Evolutionary conservation across 2,888 invertebrate species (phyloP), one percentile per base, ranked within the genome.

Genomic region (Rotaria socialis): DNA sequence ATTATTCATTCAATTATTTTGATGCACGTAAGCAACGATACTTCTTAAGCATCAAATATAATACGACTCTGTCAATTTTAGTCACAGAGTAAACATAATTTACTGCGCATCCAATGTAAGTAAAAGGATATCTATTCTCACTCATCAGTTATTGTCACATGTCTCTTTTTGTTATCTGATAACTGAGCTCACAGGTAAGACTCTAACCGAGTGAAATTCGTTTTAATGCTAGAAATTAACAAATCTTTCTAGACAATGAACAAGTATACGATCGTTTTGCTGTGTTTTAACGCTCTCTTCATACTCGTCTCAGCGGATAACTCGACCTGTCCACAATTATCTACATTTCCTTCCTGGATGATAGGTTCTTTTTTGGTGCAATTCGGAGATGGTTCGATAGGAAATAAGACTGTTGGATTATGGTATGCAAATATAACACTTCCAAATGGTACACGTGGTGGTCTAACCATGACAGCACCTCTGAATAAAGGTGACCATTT

Each of bases 401-500:
- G n/a, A n/a, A 58, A 58, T n/a, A n/a, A 2, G 24, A 58, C 7
- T 58, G n/a, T 27, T 58, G 58, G 58, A 58, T 7, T 58, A 6
- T 58, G 24, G 24, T 58, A 58, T 58, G 58, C 58, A 58, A 58
- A 58, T 58, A 58, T 58, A 58, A 58, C 58, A n/a, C 24, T 24
- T 58, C n/a, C 58, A 58, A 58, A 58, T n/a, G 58, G 58, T 58
- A 58, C n/a, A 58, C n/a, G 5, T 24, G 58, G 58, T n/a, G n/a
- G 7, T 4, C 24, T n/a, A 58, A n/a, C n/a, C 24, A 11, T 58
- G 58, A 58, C n/a, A 58, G 10, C n/a, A n/a, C 58, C 58, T 58
- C 58, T 58, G 24, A 58, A 58, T 58, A 58, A 58, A 58, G n/a
- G 58, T n/a, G 58, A n/a, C 24, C 58, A 58, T 58, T 58, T 58